phyloP scores from a whole-genome alignment of 1,140 invertebrate genomes.

The Stegodyphus dumicola region DNA sequence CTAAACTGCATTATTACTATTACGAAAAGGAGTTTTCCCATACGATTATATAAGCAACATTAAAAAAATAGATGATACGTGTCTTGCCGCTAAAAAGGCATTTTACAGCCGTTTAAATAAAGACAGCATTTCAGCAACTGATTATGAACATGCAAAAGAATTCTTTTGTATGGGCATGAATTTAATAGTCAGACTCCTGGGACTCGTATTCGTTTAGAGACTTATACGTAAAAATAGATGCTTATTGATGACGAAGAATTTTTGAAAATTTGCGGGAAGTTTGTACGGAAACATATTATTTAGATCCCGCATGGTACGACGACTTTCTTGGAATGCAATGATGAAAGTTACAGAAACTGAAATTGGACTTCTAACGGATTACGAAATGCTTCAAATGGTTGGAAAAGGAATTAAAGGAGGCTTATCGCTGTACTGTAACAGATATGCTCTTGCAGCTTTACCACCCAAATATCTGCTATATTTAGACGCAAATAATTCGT shows the following conservation, averaged over 20 bases:
- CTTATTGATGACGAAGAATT: conserved; percentile 60
- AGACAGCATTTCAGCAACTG: conserved; percentile 8
- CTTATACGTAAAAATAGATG: conserved; percentile 63
- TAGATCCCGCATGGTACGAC: neutral
- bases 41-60: conserved; percentile 61
- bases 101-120: neutral
- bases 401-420: conserved; percentile 62
- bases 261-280: conserved; percentile 64
- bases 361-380: neutral
- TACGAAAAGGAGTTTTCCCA: conserved; percentile 22
- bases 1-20: neutral
- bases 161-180: conserved; percentile 64
- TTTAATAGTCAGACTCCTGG: conserved; percentile 62
- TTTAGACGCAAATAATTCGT: conserved; percentile 63
- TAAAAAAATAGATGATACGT: conserved; percentile 61
- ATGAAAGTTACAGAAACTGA: neutral
- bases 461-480: conserved; percentile 61
- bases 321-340: conserved; percentile 9
- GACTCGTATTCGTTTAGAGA: conserved; percentile 63
- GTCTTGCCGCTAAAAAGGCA: conserved; percentile 37
- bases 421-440: conserved; percentile 57
- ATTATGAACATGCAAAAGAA: conserved; percentile 13
- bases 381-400: neutral
- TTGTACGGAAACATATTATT: neutral
- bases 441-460: conserved; percentile 62